Evolutionary conservation across 2,888 invertebrate species (phyloP).

Genomic region (Melinopterus prodromus): DNA sequence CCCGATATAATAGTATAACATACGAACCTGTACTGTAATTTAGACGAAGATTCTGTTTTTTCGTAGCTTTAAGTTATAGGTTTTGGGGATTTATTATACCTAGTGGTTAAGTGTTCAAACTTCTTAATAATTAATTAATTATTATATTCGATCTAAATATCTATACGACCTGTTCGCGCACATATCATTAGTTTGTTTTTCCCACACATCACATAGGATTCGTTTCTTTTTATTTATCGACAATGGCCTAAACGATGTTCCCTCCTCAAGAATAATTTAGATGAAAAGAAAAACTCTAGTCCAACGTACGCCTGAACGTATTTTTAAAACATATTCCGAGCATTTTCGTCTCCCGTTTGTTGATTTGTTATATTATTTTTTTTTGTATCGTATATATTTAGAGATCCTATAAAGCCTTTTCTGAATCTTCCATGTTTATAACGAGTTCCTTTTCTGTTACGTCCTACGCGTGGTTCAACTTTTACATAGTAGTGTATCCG

Average conservation of each 20-base stretch:
- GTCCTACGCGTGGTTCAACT: conserved; percentile 43
- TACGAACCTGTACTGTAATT: background rate
- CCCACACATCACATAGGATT: background rate
- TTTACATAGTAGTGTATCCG: background rate
- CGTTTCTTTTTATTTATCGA: background rate
- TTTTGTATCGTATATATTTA: background rate
- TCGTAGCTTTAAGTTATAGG: background rate
- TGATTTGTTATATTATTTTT: background rate
- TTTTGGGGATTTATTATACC: background rate
- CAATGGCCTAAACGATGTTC: conserved; percentile 59
- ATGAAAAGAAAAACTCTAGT: conserved; percentile 55
- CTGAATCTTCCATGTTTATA: conserved; percentile 44
- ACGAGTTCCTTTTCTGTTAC: conserved; percentile 48
- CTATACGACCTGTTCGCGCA: background rate
- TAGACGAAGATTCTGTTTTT: background rate
- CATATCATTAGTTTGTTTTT: background rate
- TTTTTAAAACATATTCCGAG: conserved; percentile 40
- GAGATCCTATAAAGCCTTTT: conserved; percentile 42
- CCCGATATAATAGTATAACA: background rate
- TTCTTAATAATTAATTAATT: background rate
- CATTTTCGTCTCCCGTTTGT: conserved; percentile 28
- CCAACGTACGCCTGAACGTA: conserved; percentile 53
- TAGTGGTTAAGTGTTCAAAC: background rate
- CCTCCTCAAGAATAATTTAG: conserved; percentile 53
- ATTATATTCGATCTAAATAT: background rate